Base-by-base conservation (phyloP, 1,140 invertebrate genomes). In the Microplitis mediator region DNA sequence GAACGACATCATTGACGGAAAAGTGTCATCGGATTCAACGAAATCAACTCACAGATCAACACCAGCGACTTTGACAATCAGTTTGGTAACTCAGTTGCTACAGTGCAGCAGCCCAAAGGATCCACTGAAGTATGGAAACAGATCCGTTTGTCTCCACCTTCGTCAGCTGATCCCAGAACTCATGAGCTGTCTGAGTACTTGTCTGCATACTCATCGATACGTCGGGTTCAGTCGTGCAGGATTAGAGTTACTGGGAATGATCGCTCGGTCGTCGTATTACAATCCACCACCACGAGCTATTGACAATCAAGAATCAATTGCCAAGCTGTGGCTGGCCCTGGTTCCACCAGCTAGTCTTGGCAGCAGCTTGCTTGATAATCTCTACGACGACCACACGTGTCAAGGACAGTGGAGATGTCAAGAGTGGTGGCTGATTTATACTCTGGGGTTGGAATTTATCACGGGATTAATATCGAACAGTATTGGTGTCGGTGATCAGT, bases 341-440 rank as follows among this genome's bases (percentile, higher is more conserved):
- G 80, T 85, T 35, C 86, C 86, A n/a, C 86, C 86, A 0, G 54
- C 68, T 0, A 81, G 81, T 50, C 81, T 87, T n/a, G 80, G 80
- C 1, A 81, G 83, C 51, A 87, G 85, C 23, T 81, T 87, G 75
- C 67, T 86, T 6, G 75, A 82, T 34, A 82, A 77, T 8, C 70
- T 87, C 4, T 87, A 87, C 35, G 81, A 84, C 65, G 79, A 84
- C 69, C 74, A 67, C 35, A 74, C 76, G 13, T 75, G 74, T 51
- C 80, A 77, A 54, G 79, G 74, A 14, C 77, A 78, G 4, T 87
- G 86, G 86, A 80, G 81, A 8, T 87, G 85, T 70, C 84, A 86
- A 58, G 85, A 87, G 52, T 87, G 86, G 86, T 87, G 85, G 85
- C 79, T 82, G 0, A 62, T 87, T 14, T 87, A 87, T 14, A 84